phyloP scores from a whole-genome alignment of 2,113 vertebrate genomes.

The Dasyprocta punctata region DNA sequence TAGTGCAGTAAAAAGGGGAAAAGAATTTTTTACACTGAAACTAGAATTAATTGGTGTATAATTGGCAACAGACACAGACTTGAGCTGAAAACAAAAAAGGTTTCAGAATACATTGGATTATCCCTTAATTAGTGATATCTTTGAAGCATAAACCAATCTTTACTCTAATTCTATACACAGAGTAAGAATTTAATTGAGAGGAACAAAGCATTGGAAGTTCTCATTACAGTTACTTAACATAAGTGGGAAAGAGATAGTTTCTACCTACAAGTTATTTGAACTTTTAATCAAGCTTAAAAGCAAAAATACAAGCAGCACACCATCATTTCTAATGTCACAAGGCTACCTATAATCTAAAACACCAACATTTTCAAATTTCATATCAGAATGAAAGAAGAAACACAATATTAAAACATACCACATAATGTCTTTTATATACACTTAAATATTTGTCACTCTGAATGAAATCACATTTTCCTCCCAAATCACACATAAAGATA shows the following conservation, averaged over 20 bases:
- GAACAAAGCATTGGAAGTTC: not conserved
- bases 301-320: not conserved
- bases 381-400: not conserved
- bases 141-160: slow-evolving; percentile 74
- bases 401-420: not conserved
- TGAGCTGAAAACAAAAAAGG: slow-evolving; percentile 75
- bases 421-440: not conserved
- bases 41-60: slow-evolving; percentile 77
- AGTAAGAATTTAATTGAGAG: slow-evolving; percentile 69
- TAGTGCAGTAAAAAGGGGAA: not conserved
- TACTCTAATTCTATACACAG: slow-evolving; percentile 68
- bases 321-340: not conserved
- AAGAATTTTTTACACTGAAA: slow-evolving; percentile 72
- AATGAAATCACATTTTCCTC: not conserved
- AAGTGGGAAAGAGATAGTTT: not conserved
- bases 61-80: slow-evolving; percentile 77
- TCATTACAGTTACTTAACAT: not conserved
- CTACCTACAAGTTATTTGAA: slow-evolving; percentile 29
- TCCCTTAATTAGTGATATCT: slow-evolving; percentile 82
- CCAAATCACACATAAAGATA: not conserved
- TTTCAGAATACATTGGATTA: slow-evolving; percentile 77
- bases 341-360: not conserved
- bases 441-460: not conserved
- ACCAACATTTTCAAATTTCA: slow-evolving; percentile 19
- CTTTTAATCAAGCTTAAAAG: slow-evolving; percentile 45